Base-by-base conservation (phyloP, 2,888 invertebrate species). In the Octodonta nipae region DNA sequence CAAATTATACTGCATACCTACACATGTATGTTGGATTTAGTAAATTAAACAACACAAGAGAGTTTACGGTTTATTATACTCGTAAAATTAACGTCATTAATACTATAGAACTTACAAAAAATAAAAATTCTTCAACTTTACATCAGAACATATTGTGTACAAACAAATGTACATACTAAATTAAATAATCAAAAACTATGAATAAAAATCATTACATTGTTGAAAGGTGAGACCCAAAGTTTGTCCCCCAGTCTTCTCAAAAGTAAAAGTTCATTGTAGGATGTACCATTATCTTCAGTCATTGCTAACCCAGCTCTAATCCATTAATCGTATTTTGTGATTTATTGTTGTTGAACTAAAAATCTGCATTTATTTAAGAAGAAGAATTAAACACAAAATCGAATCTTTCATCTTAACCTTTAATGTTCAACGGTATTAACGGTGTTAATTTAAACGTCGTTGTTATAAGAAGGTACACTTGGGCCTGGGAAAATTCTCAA, bases 261-360 rank as follows among this genome's bases (percentile, higher is more conserved):
- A 20, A 20, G 20, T 20, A 20, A 20, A 20, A 20, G 20, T 20
- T 20, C 20, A n/a, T 20, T 20, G 20, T 20, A 20, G n/a, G 20
- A 20, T 20, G 20, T n/a, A 20, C 20, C 20, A 20, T 20, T 20
- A 6, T 20, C 20, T 20, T 20, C 20, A 20, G 20, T n/a, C 20
- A 20, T 20, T 20, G 20, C 20, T 7, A 20, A 20, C 20, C 20
- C 20, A 20, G 20, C 20, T 20, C 20, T 7, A 20, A 20, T 20
- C 7, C 20, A n/a, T 20, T 20, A 20, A 20, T n/a, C n/a, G 43
- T n/a, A 20, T 20, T 20, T 20, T 20, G 20, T 20, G 20, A 6
- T 20, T 6, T 20, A 6, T 20, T 20, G n/a, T 20, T 20, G 20
- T 20, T 7, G 20, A 20, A 20, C 20, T 49, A 48, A 46, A 50